These are phyloP conservation scores for Patella ulyssiponensis DNA, from an alignment of 2,888 invertebrate species.

Conservation along the genomic window DNA sequence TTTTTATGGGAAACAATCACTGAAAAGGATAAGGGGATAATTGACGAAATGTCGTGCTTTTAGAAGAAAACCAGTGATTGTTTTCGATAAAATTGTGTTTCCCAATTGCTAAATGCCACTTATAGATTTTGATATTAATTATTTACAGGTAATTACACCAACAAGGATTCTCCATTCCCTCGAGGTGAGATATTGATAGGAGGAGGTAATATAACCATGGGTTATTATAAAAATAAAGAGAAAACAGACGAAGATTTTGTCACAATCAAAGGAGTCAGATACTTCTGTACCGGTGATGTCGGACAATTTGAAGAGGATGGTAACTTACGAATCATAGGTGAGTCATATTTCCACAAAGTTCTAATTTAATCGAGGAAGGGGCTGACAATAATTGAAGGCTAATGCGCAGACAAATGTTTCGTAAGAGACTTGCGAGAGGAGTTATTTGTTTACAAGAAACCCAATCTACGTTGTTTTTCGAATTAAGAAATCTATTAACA, in stretches of 20 bases:
- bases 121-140: too few species aligned
- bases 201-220: conserved; percentile 91
- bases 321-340: conserved; percentile 95
- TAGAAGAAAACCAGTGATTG: too few species aligned
- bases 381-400: too few species aligned
- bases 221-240: conserved; percentile 92
- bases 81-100: too few species aligned
- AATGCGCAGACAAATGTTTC: too few species aligned
- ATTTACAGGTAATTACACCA: conserved; percentile 81
- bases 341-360: conserved; percentile 52
- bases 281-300: conserved; percentile 98
- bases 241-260: conserved; percentile 89
- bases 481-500: too few species aligned
- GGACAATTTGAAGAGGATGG: conserved; percentile 95
- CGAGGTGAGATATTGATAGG: conserved; percentile 89
- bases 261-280: conserved; percentile 75
- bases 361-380: neutral
- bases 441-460: neutral
- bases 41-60: too few species aligned
- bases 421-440: too few species aligned
- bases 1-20: too few species aligned
- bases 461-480: neutral
- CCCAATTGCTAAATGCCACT: too few species aligned
- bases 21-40: too few species aligned
- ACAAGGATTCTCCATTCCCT: conserved; percentile 88